phyloP scores from a whole-genome alignment of 1,140 invertebrate species.

The Drosophila novamexicana region DNA sequence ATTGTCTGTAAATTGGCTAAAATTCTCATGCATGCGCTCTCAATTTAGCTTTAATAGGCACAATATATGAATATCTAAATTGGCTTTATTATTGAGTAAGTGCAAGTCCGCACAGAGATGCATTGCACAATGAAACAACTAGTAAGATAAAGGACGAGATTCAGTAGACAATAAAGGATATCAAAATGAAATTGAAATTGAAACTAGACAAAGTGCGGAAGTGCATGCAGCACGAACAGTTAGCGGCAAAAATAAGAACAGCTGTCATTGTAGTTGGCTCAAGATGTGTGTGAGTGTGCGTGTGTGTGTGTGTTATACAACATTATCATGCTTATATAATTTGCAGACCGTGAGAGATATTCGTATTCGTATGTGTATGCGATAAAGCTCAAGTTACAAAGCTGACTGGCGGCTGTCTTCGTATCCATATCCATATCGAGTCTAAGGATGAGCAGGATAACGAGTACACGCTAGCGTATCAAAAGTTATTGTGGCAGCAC shows the following conservation, averaged over 20 bases:
- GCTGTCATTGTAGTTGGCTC: constrained; percentile 22
- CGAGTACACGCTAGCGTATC: constrained; percentile 48
- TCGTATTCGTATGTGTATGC: constrained; percentile 42
- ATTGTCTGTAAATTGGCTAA: neutral
- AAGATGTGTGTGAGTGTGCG: constrained; percentile 12
- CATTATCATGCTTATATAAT: constrained; percentile 79
- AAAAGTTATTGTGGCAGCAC: constrained; percentile 68
- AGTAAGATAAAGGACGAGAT: constrained; percentile 27
- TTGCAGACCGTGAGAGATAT: constrained; percentile 33
- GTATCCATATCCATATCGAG: constrained; percentile 32
- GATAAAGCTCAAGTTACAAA: constrained; percentile 77
- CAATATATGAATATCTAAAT: neutral
- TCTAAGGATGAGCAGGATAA: constrained; percentile 22
- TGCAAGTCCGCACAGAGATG: neutral
- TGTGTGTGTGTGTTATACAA: constrained; percentile 63
- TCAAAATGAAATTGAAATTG: constrained; percentile 73
- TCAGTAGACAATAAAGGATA: constrained; percentile 65
- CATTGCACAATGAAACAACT: constrained; percentile 17
- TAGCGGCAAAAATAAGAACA: neutral
- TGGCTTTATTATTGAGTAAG: constrained; percentile 7
- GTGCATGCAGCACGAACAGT: constrained; percentile 24
- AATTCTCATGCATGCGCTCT: neutral
- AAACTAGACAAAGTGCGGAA: constrained; percentile 72
- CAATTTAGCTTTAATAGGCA: neutral
- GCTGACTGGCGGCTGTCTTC: constrained; percentile 67